phyloP scores from a whole-genome alignment of 92 coral and sea anemone genomes.

The Parazoanthus atlanticus region DNA sequence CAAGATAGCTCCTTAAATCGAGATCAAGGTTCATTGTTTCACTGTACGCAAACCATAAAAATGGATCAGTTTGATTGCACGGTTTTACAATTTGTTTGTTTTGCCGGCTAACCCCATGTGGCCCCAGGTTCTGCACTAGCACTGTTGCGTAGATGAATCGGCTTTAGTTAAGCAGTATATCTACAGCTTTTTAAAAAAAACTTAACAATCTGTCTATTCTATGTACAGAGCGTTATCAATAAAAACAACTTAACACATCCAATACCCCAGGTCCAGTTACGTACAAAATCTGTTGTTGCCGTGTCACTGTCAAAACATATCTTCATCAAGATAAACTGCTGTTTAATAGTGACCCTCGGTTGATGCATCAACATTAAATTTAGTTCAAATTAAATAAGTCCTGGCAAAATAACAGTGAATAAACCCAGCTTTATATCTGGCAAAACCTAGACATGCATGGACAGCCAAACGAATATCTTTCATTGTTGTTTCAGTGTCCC shows the following conservation, averaged over 20 bases:
- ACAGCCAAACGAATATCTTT: not conserved
- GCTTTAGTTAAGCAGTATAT: not conserved
- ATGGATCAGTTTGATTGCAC: too few relatives aligned
- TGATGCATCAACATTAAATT: not conserved
- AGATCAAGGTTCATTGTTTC: too few relatives aligned
- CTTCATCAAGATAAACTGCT: not conserved
- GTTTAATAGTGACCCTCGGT: not conserved
- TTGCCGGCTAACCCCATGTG: not conserved
- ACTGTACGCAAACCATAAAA: too few relatives aligned
- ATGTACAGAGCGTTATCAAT: slow-evolving; percentile 21
- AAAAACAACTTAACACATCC: not conserved
- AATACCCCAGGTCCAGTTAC: not conserved
- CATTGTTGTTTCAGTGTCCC: too few relatives aligned
- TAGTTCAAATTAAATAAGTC: slow-evolving; percentile 6
- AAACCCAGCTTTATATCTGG: not conserved
- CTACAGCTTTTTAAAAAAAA: not conserved
- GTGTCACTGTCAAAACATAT: too few relatives aligned
- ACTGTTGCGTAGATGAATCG: not conserved
- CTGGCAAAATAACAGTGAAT: not conserved
- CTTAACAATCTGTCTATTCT: not conserved
- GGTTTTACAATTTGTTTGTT: not conserved
- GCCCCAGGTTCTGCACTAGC: not conserved
- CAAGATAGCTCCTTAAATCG: not conserved
- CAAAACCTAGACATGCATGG: not conserved
- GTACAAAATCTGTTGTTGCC: not conserved